Evolutionary conservation across 2,113 vertebrate species (phyloP).

Genomic region (Cephalopterus ornatus): DNA sequence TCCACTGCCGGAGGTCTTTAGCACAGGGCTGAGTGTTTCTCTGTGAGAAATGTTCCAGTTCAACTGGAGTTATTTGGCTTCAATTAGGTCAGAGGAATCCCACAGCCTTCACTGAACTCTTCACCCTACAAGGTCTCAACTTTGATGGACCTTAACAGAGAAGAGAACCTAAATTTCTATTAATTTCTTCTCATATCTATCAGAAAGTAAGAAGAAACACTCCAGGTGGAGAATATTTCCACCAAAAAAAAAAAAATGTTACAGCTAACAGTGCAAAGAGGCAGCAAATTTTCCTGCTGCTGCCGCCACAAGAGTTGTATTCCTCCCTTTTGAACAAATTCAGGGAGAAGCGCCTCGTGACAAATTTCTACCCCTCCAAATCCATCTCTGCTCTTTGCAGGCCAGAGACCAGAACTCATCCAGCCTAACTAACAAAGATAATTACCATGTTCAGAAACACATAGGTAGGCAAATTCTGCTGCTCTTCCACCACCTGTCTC

Average conservation of each 20-base stretch:
- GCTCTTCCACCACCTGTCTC: neutral
- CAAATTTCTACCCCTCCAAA: neutral
- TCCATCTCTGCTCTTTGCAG: neutral
- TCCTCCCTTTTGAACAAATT: neutral
- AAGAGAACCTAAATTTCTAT: fast-evolving
- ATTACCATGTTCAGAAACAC: neutral
- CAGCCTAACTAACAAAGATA: neutral
- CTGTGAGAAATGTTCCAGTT: neutral
- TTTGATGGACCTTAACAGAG: neutral
- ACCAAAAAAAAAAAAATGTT: no score
- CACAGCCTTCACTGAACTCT: neutral
- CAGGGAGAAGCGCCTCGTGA: neutral
- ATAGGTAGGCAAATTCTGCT: fast-evolving
- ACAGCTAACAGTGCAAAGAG: neutral
- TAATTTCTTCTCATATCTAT: fast-evolving
- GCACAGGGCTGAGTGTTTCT: neutral
- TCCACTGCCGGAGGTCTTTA: neutral
- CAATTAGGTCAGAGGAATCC: neutral
- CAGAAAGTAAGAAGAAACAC: neutral
- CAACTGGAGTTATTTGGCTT: neutral
- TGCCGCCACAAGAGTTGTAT: fast-evolving
- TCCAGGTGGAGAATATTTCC: neutral
- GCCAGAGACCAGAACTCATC: no score
- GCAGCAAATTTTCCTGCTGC: fast-evolving
- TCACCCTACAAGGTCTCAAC: neutral